Evolutionary conservation across 2,888 invertebrate genomes (phyloP).

Genomic region (Caenorhabditis sulstoni): DNA sequence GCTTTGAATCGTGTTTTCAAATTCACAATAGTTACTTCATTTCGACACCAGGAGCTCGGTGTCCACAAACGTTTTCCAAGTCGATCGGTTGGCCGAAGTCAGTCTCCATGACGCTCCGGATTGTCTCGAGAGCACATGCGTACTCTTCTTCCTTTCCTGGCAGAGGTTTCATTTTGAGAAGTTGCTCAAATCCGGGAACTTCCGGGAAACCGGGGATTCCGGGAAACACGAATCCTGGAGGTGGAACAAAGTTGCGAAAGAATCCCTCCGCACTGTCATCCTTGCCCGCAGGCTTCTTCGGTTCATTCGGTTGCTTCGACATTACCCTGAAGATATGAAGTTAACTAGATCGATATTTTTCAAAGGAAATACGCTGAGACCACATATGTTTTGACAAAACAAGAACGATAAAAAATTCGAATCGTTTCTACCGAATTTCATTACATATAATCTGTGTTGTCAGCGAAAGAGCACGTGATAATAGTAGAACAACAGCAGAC

Average conservation of each 20-base stretch:
- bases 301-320: not conserved
- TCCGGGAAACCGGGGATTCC: not conserved
- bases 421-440: too few species aligned
- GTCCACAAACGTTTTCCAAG: conserved; percentile 16
- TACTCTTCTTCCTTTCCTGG: conserved; percentile 12
- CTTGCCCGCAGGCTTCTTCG: not conserved
- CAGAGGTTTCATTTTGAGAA: conserved; percentile 6
- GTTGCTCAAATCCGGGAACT: not conserved
- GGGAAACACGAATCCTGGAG: conserved; percentile 8
- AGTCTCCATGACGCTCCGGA: not conserved
- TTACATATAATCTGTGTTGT: too few species aligned
- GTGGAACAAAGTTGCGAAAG: not conserved
- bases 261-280: too few species aligned
- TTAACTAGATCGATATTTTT: too few species aligned
- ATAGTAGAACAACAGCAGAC: too few species aligned
- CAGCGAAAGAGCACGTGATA: too few species aligned
- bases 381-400: too few species aligned
- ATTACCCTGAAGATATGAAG: not conserved
- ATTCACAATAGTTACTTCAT: conserved; percentile 12
- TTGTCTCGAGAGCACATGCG: not conserved
- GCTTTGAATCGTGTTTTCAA: not conserved
- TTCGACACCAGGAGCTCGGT: not conserved
- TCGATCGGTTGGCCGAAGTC: conserved; percentile 17
- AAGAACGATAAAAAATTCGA: too few species aligned
- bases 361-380: too few species aligned